A percentile compares a stretch with the other conserved stretches of the same genome.
Conservation (phyloP, 2,888 invertebrate genomes). For the Agrochola macilenta region DNA sequence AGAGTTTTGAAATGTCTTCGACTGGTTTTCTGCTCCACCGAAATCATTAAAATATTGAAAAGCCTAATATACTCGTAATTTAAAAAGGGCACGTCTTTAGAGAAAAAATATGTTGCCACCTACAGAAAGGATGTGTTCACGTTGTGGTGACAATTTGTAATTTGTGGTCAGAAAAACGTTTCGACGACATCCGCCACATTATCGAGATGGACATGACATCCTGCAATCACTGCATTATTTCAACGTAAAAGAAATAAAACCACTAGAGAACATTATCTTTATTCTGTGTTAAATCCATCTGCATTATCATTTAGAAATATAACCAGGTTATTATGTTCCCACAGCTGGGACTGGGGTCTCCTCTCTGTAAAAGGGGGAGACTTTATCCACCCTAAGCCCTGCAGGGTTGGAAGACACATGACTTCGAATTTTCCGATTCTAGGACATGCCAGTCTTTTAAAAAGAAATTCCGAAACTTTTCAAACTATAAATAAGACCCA, state of each 20-base stretch:
- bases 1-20: too few species aligned
- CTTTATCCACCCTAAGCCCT: too few species aligned
- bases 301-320: too few species aligned
- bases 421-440: not conserved
- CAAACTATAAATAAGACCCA: not conserved
- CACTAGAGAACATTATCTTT: not conserved
- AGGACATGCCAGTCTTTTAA: not conserved
- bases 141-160: constrained; percentile 56
- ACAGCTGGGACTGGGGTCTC: not conserved
- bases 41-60: not conserved
- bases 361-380: not conserved
- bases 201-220: constrained; percentile 62
- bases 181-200: constrained; percentile 57
- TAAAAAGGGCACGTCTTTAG: not conserved
- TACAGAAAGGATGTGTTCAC: constrained; percentile 35
- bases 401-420: too few species aligned
- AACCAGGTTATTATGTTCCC: too few species aligned
- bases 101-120: constrained; percentile 28
- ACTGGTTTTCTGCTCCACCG: not conserved
- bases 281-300: not conserved
- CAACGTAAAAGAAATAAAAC: constrained; percentile 25
- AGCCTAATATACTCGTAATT: not conserved
- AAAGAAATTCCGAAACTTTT: not conserved
- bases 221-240: constrained; percentile 49
- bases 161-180: constrained; percentile 63